phyloP scores from a whole-genome alignment of 2,113 vertebrate species.

The Equus quagga region DNA sequence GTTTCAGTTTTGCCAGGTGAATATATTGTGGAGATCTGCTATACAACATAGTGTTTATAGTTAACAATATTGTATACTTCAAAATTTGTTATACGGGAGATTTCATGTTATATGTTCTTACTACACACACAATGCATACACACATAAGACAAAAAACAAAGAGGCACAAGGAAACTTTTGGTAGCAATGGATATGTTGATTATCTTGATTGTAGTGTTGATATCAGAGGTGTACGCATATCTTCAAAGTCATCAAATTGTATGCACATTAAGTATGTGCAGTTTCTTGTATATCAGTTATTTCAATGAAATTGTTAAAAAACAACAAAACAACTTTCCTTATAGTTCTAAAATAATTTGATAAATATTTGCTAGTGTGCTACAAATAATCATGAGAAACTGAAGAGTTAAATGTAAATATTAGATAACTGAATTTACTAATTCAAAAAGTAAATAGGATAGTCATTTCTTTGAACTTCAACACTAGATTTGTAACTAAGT shows the following conservation, averaged over 20 bases:
- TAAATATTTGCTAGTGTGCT: not conserved
- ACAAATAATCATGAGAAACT: not conserved
- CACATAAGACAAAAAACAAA: not conserved
- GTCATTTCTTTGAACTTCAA: not conserved
- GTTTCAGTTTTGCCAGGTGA: not conserved
- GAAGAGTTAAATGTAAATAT: not conserved
- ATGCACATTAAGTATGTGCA: not conserved
- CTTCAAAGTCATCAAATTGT: not conserved
- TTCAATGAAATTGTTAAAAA: not conserved
- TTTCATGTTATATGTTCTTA: not conserved
- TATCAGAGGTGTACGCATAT: not conserved
- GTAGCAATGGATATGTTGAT: not conserved
- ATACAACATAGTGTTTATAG: not conserved
- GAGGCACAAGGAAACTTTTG: not conserved
- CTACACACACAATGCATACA: not conserved
- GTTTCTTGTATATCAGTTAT: not conserved
- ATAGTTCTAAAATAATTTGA: not conserved
- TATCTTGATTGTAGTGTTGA: not conserved
- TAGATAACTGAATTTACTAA: not conserved
- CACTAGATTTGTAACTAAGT: not conserved
- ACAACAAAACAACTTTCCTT: not conserved
- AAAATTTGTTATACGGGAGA: not conserved
- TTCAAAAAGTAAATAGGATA: not conserved
- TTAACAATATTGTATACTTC: not conserved
- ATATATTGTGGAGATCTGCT: not conserved